Percentiles rank a stretch among this genome's conserved stretches.
Evolutionary conservation across 1,140 invertebrate genomes (phyloP).

Genomic region (Thaumetopoea pityocampa): DNA sequence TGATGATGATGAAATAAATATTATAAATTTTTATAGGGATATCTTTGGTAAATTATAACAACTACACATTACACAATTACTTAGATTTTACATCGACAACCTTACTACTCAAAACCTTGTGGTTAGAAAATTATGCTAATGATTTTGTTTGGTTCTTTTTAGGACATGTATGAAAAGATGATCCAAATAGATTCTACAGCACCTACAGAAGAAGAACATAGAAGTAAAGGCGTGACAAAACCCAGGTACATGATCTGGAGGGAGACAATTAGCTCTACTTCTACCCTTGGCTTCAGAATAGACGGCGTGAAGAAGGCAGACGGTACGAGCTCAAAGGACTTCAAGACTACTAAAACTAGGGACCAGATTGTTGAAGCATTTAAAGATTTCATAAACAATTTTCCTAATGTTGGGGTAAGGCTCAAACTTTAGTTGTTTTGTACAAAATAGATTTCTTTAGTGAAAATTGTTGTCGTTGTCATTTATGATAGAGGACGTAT

Average conservation of each 20-base stretch:
- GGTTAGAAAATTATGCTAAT: neutral
- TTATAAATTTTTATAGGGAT: too few relatives aligned
- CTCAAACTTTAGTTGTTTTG: slow-evolving; percentile 6
- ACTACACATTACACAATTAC: too few relatives aligned
- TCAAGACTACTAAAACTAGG: slow-evolving; percentile 94
- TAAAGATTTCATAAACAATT: slow-evolving; percentile 87
- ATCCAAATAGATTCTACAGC: slow-evolving; percentile 94
- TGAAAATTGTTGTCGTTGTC: too few relatives aligned
- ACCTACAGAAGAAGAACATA: slow-evolving; percentile 93
- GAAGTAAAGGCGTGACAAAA: slow-evolving; percentile 93
- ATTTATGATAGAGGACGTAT: too few relatives aligned
- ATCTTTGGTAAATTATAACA: too few relatives aligned
- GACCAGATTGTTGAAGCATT: slow-evolving; percentile 90
- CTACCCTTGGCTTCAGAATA: slow-evolving; percentile 95
- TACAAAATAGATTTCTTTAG: too few relatives aligned
- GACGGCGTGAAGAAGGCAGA: slow-evolving; percentile 95
- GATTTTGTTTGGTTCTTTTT: slow-evolving; percentile 36
- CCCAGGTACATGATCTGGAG: slow-evolving; percentile 98
- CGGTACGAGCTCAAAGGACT: slow-evolving; percentile 94
- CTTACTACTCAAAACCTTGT: too few relatives aligned
- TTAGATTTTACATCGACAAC: too few relatives aligned
- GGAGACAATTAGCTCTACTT: slow-evolving; percentile 97
- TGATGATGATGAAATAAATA: too few relatives aligned
- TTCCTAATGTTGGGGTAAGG: slow-evolving; percentile 86
- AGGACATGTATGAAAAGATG: slow-evolving; percentile 99